Conservation (phyloP, 92 coral and sea anemone genomes). For the Blastomussa wellsi region DNA sequence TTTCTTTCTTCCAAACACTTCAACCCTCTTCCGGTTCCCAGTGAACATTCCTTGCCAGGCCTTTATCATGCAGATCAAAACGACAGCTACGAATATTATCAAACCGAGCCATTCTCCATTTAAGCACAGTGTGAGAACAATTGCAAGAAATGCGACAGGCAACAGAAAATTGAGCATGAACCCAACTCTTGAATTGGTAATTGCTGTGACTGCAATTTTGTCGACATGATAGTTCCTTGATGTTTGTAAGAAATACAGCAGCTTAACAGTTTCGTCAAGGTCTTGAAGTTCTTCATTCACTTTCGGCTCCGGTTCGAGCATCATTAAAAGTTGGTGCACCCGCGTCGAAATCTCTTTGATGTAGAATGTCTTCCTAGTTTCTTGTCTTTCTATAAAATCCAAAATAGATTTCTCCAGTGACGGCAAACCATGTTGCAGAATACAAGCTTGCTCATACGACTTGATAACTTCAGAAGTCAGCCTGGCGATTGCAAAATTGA, state of each 20-base stretch:
- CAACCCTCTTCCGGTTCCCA: background rate
- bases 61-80: constrained; percentile 7
- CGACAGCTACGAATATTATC: constrained; percentile 5
- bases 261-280: constrained; percentile 27
- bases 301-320: background rate
- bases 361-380: constrained; percentile 56
- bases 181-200: background rate
- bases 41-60: constrained; percentile 14
- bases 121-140: background rate
- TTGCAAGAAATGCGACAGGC: background rate
- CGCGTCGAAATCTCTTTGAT: constrained; percentile 59
- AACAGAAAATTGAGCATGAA: background rate
- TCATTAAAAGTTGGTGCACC: constrained; percentile 8
- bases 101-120: constrained; percentile 34
- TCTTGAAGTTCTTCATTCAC: constrained; percentile 2
- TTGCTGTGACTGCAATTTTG: background rate
- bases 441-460: constrained; percentile 61
- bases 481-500: constrained; percentile 58
- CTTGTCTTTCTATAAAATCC: constrained; percentile 56
- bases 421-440: constrained; percentile 25
- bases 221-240: constrained; percentile 1
- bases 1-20: constrained; percentile 23
- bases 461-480: constrained; percentile 58
- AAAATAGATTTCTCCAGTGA: constrained; percentile 24
- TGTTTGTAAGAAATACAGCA: constrained; percentile 13